These are phyloP conservation scores for Sipha flava DNA, from an alignment of 1,140 invertebrate species.

Conservation along the genomic window DNA sequence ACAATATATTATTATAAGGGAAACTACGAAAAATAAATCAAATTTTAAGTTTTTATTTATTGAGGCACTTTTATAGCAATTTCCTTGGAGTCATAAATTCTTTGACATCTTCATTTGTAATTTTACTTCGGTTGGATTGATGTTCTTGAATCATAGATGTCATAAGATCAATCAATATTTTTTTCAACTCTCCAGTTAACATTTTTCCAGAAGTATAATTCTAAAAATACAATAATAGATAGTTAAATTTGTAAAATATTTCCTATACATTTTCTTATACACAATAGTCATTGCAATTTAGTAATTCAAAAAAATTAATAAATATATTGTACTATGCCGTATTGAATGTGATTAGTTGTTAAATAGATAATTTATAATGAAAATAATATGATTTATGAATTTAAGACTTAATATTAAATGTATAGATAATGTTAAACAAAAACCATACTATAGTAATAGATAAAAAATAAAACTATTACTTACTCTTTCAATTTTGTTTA, in stretches of 20 bases:
- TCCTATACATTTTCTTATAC: too few relatives aligned
- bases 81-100: constrained; percentile 72
- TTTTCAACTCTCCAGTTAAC: constrained; percentile 90
- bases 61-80: neutral
- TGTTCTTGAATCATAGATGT: constrained; percentile 72
- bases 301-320: too few relatives aligned
- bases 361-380: too few relatives aligned
- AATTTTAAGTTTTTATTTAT: neutral
- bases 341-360: too few relatives aligned
- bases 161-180: constrained; percentile 70
- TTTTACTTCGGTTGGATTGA: constrained; percentile 65
- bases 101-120: constrained; percentile 79
- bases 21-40: too few relatives aligned
- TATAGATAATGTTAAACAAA: too few relatives aligned
- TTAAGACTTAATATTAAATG: too few relatives aligned
- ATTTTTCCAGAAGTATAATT: constrained; percentile 83
- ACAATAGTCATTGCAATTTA: too few relatives aligned
- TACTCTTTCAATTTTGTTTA: constrained; percentile 72
- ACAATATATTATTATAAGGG: too few relatives aligned
- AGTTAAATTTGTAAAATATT: neutral
- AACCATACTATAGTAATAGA: too few relatives aligned
- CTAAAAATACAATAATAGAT: constrained; percentile 44
- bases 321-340: too few relatives aligned
- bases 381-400: too few relatives aligned
- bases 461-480: constrained; percentile 34